Conservation (phyloP, 1,140 invertebrate genomes). For the Cydia pomonella region DNA sequence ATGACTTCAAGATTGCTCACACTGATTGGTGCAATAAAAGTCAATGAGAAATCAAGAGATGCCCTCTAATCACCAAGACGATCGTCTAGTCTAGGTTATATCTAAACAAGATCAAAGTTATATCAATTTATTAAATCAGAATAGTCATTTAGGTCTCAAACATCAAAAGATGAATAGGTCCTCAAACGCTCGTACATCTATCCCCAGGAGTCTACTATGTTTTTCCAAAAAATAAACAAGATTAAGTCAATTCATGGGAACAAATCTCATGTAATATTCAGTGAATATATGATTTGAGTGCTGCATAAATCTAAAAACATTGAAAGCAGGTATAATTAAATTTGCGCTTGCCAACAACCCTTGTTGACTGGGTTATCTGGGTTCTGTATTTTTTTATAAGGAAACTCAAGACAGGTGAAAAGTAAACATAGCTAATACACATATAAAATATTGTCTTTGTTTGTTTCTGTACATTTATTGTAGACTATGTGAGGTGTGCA, state of each 20-base stretch:
- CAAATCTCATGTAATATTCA: slow-evolving; percentile 14
- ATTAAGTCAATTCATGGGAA: neutral
- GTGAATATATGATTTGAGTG: slow-evolving; percentile 2
- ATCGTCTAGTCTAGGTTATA: no score
- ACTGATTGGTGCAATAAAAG: no score
- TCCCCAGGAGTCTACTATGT: neutral
- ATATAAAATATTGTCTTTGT: no score
- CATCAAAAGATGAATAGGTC: neutral
- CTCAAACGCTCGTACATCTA: neutral
- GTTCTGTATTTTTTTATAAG: neutral
- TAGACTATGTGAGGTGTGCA: neutral
- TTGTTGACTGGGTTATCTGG: neutral
- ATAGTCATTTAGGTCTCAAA: neutral
- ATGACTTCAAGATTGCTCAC: no score
- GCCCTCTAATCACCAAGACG: no score
- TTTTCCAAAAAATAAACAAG: slow-evolving; percentile 16
- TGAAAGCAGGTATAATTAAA: slow-evolving; percentile 4
- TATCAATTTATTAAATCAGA: neutral
- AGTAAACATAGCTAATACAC: no score
- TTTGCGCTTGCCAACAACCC: slow-evolving; percentile 1
- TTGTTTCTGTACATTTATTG: no score
- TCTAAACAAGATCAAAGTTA: neutral
- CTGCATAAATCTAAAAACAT: neutral
- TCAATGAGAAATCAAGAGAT: no score
- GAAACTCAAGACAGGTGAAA: no score